Evolutionary conservation across 2,113 vertebrate species (phyloP), one percentile per base, ranked within the genome.

Genomic region (Benitochromis conjunctus): DNA sequence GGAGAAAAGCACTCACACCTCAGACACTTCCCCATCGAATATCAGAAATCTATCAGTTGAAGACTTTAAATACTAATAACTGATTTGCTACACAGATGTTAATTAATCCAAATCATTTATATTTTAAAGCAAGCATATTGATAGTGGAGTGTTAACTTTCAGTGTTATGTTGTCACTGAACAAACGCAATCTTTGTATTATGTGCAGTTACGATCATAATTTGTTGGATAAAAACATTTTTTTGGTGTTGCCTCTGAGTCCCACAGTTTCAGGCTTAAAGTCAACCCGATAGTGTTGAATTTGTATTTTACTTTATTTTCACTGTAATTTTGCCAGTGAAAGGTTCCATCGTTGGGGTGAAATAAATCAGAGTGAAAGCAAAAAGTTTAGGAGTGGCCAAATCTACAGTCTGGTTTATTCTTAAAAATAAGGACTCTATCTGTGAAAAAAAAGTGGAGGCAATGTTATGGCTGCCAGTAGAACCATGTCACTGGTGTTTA

Each of bases 301-400:
- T 64, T 64, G 60, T 64, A 38, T 64, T 64, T 64, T 19, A 1
- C 62, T 66, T 41, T 41, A 21, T 66, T 66, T 66, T 24, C 36
- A 43, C 62, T 24, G 62, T 41, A 0, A 69, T 69, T 69, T 41
- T 69, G 36, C 36, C 34, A n/a, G 31, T 6, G 57, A 60, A 31
- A 1, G 9, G 34, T 31, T 31, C 16, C 29, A 62, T 2, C 58
- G 13, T 38, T 1, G 3, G 11, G 19, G 36, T 41, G 62, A 41
- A 66, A 31, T 1, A 31, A 10, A 41, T 41, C 38, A 66, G 11
- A 41, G 36, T 4, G 38, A 64, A 64, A 66, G 62, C 62, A 41
- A 66, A 66, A 21, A 66, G 0, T 10, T 6, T 46, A 16, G 0
- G 0, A 46, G 66, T 3, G 66, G 21, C 66, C 66, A 26, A 46